Evolutionary conservation across 2,113 vertebrate species (phyloP), one percentile per base, ranked within the genome.

Genomic region (Poeciliopsis turrubarensis): DNA sequence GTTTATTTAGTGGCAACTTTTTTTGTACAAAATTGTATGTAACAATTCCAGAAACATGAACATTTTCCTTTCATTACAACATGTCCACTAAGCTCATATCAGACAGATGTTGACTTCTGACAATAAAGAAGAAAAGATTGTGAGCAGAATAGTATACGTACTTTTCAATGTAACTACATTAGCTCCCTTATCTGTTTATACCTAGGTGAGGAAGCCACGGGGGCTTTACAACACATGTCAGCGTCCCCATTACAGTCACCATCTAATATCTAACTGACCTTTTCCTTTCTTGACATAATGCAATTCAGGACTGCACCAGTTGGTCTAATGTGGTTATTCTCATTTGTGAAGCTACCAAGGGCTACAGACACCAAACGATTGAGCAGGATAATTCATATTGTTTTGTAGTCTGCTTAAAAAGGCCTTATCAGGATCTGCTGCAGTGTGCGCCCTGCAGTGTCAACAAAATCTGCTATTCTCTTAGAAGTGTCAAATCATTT

Each of bases 191-290:
- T 44, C 66, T 70, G 78, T 74, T 32, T 64, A 66, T 54, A 47
- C 5, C 41, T 65, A 60, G 65, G 66, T 47, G 47, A 70, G 51
- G 54, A 60, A 32, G 22, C 31, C 34, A 79, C 2, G 0, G 77
- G 83, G 68, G 82, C 41, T 80, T 83, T 84, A 65, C 60, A 64
- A 81, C 60, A 44, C 27, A 63, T 34, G 41, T 34, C n/a, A 29
- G n/a, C 12, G 65, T 30, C 27, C 34, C 67, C 3, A 9, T 12
- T 14, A 57, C 66, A 14, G 7, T 9, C 26, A 17, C 29, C 10
- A 0, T 69, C 66, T 90, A 89, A 90, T 85, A 79, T 84, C 75
- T 80, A 74, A 67, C 61, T 89, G 91, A 89, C 93, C 93, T 94
- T 95, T 91, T 73, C 70, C 85, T 75, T 82, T 81, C 86, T 86